Percentiles rank a stretch among this genome's conserved stretches.
Conservation (phyloP, 2,113 vertebrate genomes). For the Ctenomys sociabilis region DNA sequence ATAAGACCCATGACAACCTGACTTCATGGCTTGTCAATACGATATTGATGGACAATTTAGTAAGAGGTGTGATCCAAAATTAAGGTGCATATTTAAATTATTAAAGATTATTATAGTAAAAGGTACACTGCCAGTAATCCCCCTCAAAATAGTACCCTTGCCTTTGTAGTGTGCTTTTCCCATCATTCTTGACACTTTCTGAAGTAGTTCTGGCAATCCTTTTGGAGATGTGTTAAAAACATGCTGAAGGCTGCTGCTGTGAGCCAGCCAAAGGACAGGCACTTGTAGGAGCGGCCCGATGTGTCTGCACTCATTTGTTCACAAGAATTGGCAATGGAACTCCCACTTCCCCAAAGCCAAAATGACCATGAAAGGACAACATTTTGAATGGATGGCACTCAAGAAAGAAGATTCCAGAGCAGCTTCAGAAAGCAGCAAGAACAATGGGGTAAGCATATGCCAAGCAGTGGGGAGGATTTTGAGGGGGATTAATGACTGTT, state of each 20-base stretch:
- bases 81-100: neutral
- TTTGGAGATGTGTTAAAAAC: neutral
- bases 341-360: neutral
- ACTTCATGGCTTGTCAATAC: neutral
- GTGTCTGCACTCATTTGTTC: neutral
- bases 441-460: too few species aligned
- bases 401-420: neutral
- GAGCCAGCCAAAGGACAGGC: too few species aligned
- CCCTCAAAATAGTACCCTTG: neutral
- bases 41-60: neutral
- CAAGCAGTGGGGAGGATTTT: neutral
- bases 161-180: neutral
- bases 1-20: neutral
- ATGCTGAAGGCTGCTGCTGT: neutral
- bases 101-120: neutral
- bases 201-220: neutral
- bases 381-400: neutral
- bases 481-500: neutral
- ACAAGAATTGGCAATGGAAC: neutral
- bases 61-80: neutral
- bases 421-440: neutral
- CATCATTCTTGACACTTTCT: neutral
- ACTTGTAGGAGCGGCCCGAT: neutral
- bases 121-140: neutral
- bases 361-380: neutral